These are phyloP conservation scores for Megathymus violae DNA, from an alignment of 1,140 invertebrate genomes.

Conservation along the genomic window DNA sequence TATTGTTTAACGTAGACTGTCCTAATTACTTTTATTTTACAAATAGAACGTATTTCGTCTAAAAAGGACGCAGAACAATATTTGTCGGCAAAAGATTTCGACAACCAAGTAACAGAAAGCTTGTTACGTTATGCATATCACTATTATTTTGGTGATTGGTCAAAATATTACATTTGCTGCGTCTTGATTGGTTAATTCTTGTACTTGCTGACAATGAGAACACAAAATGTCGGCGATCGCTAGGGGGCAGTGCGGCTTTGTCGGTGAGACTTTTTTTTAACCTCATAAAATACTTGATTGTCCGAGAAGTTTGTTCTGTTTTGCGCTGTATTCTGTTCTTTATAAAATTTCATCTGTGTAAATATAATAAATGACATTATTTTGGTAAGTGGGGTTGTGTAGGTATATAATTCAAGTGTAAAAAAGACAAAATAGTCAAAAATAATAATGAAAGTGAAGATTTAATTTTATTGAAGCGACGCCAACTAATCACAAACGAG, in stretches of 20 bases:
- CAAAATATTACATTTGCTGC: neutral
- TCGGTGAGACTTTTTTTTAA: conserved; percentile 74
- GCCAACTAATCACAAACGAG: conserved; percentile 24
- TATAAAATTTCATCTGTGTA: conserved; percentile 56
- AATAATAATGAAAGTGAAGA: conserved; percentile 9
- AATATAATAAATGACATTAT: conserved; percentile 69
- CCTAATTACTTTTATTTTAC: no score
- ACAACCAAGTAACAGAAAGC: conserved; percentile 45
- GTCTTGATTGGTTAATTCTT: conserved; percentile 50
- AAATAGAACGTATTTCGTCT: conserved; percentile 47
- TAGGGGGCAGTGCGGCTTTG: conserved; percentile 52
- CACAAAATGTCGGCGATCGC: conserved; percentile 59
- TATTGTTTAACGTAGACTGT: no score
- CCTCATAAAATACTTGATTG: conserved; percentile 68
- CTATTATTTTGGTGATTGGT: conserved; percentile 47
- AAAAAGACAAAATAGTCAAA: conserved; percentile 3
- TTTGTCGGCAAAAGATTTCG: conserved; percentile 60
- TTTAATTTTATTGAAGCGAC: conserved; percentile 15
- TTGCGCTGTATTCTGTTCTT: conserved; percentile 56
- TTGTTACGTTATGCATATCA: conserved; percentile 49
- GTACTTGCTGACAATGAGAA: conserved; percentile 46
- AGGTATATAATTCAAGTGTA: conserved; percentile 24
- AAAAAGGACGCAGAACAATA: conserved; percentile 50
- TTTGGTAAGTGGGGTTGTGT: conserved; percentile 66
- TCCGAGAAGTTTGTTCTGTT: conserved; percentile 72